Evolutionary conservation across 1,140 invertebrate genomes (phyloP).

Genomic region (Drosophila bipectinata): DNA sequence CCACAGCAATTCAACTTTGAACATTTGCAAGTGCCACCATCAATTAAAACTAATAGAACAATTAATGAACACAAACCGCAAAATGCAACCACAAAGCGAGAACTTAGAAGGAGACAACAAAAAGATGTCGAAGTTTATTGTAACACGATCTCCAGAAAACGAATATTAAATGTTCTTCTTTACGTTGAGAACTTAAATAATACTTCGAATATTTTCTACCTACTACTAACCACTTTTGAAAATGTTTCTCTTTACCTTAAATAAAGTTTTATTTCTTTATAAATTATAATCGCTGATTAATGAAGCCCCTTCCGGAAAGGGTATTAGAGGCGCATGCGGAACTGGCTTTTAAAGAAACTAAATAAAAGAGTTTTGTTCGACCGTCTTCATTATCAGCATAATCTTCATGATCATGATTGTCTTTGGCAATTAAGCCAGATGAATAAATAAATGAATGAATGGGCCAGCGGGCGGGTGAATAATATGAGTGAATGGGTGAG

Average conservation of each 20-base stretch:
- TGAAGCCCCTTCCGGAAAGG: not conserved
- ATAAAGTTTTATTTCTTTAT: too few relatives aligned
- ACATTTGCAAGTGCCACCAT: conserved; percentile 67
- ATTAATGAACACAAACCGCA: conserved; percentile 61
- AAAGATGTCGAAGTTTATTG: conserved; percentile 45
- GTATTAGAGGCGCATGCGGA: conserved; percentile 40
- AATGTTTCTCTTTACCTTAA: too few relatives aligned
- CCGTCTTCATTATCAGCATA: conserved; percentile 40
- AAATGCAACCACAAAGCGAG: conserved; percentile 63
- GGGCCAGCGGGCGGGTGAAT: conserved; percentile 7
- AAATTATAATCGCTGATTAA: too few relatives aligned
- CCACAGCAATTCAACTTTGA: conserved; percentile 54
- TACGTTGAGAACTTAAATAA: not conserved
- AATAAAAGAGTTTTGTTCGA: conserved; percentile 69
- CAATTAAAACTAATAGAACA: conserved; percentile 82
- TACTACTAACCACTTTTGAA: too few relatives aligned
- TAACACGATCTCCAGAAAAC: not conserved
- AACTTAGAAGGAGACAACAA: conserved; percentile 48
- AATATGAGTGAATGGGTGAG: conserved; percentile 7
- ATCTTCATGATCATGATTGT: conserved; percentile 40
- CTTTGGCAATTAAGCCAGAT: conserved; percentile 61
- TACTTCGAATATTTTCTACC: too few relatives aligned
- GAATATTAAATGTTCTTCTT: conserved; percentile 17
- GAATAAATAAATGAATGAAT: conserved; percentile 56
- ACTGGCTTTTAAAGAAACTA: conserved; percentile 26